Base-by-base conservation (phyloP, 2,113 vertebrate species). In the Pontoporia blainvillei region DNA sequence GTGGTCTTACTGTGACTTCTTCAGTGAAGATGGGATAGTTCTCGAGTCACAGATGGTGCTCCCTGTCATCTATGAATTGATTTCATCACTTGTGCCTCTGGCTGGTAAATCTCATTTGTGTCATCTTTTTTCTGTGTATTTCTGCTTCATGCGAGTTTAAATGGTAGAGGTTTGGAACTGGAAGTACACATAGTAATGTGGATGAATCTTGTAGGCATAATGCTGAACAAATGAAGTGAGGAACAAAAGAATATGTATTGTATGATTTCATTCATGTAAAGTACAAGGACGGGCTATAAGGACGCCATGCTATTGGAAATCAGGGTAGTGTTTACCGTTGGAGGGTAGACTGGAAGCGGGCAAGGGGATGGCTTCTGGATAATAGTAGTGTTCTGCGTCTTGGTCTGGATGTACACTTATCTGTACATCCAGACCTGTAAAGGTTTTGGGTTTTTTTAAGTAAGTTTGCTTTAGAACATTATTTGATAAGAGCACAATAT, bases 21-120 rank as follows among this genome's bases (percentile, higher is more conserved):
- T 99, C 96, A 99, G 97, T 36, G 99, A 99, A 95, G 99, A 99
- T 57, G 99, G 99, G 44, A 99, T 99, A 54, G 99, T 99, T 72
- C 99, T 99, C 36, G 99, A 99, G 96, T 98, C 99, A 1, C 98
- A 99, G 49, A 98, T 98, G 29, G 99, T 99, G 82, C 98, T 99
- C 2, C 99, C 99, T 15, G 98, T 99, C 21, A 99, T 99, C 84
- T 99, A 99, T 98, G 99, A 99, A 94, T 98, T 99, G 57, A 98
- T 98, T 97, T 99, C 99, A 86, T 98, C 99, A 73, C 73, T 99
- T 89, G 96, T 99, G 86, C 99, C 99, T 73, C 34, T 98, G 41
- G 95, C 97, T 93, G 99, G 99, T 99, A 98, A 98, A 10, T 44
- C 84, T 82, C 78, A 15, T 8, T 85, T 31, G 12, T 27, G 1